Conservation (phyloP, 2,113 vertebrate species). For the Tyto alba region DNA sequence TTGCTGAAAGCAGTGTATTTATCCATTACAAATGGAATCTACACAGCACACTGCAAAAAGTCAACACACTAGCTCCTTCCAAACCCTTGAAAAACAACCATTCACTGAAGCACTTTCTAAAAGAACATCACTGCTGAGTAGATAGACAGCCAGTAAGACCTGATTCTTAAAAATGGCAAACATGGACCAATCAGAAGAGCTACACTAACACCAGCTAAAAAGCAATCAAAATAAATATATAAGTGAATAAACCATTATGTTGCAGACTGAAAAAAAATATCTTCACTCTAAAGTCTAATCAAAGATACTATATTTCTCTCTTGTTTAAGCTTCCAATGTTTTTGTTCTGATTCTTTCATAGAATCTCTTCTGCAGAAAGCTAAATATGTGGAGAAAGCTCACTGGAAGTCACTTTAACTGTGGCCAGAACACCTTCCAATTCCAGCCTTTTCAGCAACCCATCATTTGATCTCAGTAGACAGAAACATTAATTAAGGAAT, state of each 20-base stretch:
- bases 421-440: neutral
- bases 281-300: neutral
- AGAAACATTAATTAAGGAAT: neutral
- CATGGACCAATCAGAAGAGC: neutral
- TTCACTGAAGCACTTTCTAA: neutral
- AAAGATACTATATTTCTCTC: neutral
- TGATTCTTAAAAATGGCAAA: neutral
- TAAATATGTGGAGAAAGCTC: neutral
- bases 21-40: neutral
- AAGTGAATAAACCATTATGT: neutral
- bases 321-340: neutral
- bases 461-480: neutral
- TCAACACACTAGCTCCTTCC: neutral
- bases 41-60: neutral
- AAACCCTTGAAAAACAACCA: neutral
- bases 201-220: neutral
- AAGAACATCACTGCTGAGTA: neutral
- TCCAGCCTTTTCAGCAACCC: neutral
- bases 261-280: neutral
- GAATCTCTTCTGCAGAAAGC: neutral
- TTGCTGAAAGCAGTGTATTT: neutral
- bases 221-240: neutral
- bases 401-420: neutral
- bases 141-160: neutral
- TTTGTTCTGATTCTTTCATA: neutral